Evolutionary conservation across 2,113 vertebrate species (phyloP), one percentile per base, ranked within the genome.

Genomic region (Pachypanchax playfairii): DNA sequence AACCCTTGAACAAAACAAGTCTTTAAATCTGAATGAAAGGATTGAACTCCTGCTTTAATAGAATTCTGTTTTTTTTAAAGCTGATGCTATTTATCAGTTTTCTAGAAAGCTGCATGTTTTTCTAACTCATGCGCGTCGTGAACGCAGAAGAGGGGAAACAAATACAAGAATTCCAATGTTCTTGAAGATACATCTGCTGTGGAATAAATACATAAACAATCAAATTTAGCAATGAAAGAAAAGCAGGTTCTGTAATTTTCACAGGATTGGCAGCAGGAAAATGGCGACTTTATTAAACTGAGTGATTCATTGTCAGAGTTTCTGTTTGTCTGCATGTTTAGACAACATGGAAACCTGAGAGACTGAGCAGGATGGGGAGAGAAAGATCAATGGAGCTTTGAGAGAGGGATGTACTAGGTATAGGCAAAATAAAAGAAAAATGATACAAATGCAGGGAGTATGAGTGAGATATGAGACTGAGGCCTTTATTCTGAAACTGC

Each of bases 241-340:
- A 60, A 49, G 54, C n/a, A n/a, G 14, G 4, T 13, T 65, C 54
- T 48, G 28, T 31, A 70, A 66, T 43, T 64, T 71, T 65, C 18
- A 59, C 58, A 75, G 24, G 38, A 58, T 46, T 26, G 20, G 60
- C 18, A 57, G 38, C 36, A 42, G 54, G 67, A 73, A 24, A 57
- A 10, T 38, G 39, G 26, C 44, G 64, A 64, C 54, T 82, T 84
- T 71, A 67, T 81, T 80, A 79, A 78, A 77, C 53, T 72, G 74
- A 86, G 56, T 77, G 83, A 87, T 80, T 79, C 39, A 43, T 61
- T 69, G 80, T 83, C 67, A 74, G 70, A 67, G 47, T 70, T 83
- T 69, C 63, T 56, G 65, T 79, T 70, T 76, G 58, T 65, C 50
- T 43, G 60, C 70, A 74, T 65, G 79, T 78, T 86, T 77, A 63